phyloP scores from a whole-genome alignment of 64 coral and sea anemone genomes.

The Dendrophyllia cribrosa region DNA sequence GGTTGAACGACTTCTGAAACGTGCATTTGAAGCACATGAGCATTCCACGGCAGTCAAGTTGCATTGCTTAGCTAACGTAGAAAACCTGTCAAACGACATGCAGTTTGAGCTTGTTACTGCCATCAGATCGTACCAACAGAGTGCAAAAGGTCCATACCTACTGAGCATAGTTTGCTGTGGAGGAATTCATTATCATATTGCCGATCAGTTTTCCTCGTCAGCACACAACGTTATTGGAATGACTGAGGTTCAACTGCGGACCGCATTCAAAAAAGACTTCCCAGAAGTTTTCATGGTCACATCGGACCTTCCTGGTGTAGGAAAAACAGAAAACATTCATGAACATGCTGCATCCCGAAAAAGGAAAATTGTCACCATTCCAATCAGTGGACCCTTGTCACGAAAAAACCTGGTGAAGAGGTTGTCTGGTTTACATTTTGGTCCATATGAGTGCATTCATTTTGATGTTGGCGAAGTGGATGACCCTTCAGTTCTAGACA shows the following conservation, averaged over 20 bases:
- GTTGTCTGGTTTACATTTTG: conserved; percentile 49
- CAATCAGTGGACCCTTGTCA: conserved; percentile 88
- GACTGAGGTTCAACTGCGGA: conserved; percentile 65
- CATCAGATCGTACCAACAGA: conserved; percentile 31
- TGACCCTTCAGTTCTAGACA: conserved; percentile 67
- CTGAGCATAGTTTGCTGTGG: conserved; percentile 89
- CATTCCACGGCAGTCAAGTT: conserved; percentile 41
- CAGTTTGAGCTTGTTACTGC: conserved; percentile 88
- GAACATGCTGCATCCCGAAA: conserved; percentile 54
- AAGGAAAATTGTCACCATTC: conserved; percentile 66
- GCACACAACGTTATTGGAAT: conserved; percentile 84
- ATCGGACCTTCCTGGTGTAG: conserved; percentile 84
- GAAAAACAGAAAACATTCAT: conserved; percentile 87
- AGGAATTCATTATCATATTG: conserved; percentile 89
- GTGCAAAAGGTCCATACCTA: conserved; percentile 45
- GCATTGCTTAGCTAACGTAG: conserved; percentile 93
- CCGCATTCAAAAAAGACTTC: conserved; percentile 44
- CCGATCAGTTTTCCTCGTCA: conserved; percentile 77
- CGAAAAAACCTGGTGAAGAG: conserved; percentile 57
- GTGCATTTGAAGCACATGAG: conserved; percentile 68
- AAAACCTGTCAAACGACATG: conserved; percentile 85
- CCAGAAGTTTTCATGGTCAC: conserved; percentile 81
- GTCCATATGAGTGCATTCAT: conserved; percentile 72
- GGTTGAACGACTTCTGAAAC: conserved; percentile 71
- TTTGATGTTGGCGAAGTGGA: conserved; percentile 85